Evolutionary conservation across 2,888 invertebrate species (phyloP).

Genomic region (Ormyrus thymus): DNA sequence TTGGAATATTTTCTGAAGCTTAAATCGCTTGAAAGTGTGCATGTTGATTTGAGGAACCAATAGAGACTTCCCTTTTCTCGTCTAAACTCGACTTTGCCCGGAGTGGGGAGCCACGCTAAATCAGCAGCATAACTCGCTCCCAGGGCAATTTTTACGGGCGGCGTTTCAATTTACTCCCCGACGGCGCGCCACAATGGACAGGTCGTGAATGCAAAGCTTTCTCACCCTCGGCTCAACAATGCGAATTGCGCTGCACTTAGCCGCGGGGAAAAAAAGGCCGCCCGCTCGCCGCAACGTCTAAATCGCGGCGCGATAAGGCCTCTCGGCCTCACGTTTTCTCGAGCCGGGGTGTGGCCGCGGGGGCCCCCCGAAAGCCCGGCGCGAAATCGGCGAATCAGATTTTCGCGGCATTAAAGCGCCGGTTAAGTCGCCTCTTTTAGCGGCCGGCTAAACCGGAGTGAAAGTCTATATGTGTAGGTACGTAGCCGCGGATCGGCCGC

Average conservation of each 20-base stretch:
- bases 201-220: conserved; percentile 31
- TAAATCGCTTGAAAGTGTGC: too few species aligned
- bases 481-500: too few species aligned
- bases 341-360: conserved; percentile 31
- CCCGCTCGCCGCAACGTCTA: conserved; percentile 27
- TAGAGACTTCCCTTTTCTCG: neutral
- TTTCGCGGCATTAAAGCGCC: conserved; percentile 1
- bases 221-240: conserved; percentile 42
- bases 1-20: too few species aligned
- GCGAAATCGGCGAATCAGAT: conserved; percentile 35
- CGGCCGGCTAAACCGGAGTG: neutral
- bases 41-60: neutral
- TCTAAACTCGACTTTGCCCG: neutral
- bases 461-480: conserved; percentile 5
- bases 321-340: conserved; percentile 38
- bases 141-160: neutral
- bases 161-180: neutral
- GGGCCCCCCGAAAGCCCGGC: neutral
- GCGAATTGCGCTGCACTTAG: conserved; percentile 9
- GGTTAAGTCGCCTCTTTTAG: neutral
- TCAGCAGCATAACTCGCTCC: neutral
- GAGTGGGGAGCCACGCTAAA: neutral
- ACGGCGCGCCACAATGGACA: conserved; percentile 26
- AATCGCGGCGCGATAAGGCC: conserved; percentile 41
- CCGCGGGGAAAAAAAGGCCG: neutral